Conservation (phyloP, 2,113 vertebrate genomes). For the Bubo scandiacus region DNA sequence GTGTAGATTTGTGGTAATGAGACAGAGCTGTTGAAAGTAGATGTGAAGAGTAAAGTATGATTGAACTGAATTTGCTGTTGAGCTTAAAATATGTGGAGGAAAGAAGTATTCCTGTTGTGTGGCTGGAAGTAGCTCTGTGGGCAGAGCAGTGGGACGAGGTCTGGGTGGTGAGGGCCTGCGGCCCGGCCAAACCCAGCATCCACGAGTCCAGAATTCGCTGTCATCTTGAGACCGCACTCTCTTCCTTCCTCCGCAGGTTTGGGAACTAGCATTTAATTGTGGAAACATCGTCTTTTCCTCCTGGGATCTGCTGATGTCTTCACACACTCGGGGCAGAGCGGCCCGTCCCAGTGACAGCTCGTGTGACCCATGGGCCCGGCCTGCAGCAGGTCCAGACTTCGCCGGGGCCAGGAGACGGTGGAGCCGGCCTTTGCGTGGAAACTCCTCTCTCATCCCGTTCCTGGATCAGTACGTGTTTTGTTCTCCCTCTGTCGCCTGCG, state of each 20-base stretch:
- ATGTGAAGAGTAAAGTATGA: not conserved
- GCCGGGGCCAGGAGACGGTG: not conserved
- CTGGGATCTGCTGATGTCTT: not conserved
- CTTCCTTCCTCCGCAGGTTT: not conserved
- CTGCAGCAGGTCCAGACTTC: not conserved
- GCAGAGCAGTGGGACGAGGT: not conserved
- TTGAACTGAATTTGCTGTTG: not conserved
- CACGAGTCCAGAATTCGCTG: not conserved
- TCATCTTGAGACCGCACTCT: accelerated
- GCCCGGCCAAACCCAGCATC: not conserved
- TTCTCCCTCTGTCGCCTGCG: not conserved
- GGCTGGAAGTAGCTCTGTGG: not conserved
- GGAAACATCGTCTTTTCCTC: not conserved
- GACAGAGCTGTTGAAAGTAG: not conserved
- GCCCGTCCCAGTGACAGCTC: accelerated
- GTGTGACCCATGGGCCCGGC: accelerated
- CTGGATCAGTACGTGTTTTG: not conserved
- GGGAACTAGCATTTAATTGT: not conserved
- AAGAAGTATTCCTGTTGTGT: not conserved
- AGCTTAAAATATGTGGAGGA: not conserved
- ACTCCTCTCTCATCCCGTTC: not conserved
- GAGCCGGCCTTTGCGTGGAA: not conserved
- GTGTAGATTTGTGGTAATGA: not conserved
- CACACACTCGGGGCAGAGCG: not conserved
- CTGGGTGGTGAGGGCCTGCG: not conserved